Base-by-base conservation (phyloP, 1,140 invertebrate genomes). In the Ericerus pela region DNA sequence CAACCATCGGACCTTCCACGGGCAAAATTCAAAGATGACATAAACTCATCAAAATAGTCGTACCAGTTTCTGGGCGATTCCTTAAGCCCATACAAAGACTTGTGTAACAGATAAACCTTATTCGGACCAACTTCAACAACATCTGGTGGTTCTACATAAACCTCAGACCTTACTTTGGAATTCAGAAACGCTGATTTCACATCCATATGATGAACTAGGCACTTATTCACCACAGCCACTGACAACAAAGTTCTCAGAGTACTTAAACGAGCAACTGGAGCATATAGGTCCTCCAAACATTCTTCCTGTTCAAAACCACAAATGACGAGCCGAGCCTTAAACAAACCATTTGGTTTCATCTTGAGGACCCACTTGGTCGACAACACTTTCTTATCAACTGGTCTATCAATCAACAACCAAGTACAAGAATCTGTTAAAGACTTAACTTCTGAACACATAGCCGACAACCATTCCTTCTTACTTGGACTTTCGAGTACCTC, bases 241-340 rank as follows among this genome's bases (percentile, higher is more conserved):
- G 54, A 11, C 11, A 59, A 20, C 2, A 55, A 22, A 11, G 31
- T 18, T 24, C 41, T 22, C 24, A 59, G 37, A 18, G 54, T 51
- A 5, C 22, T 27, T 14, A 59, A 14, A 4, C 38, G 31, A 1
- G 58, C 33, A 27, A 61, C 64, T 37, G 65, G 64, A 10, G 61
- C 60, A 31, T 62, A 63, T 12, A 60, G 54, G 55, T 64, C 62
- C 22, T 43, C 28, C 22, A 20, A 51, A 14, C 29, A 16, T 8
- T 57, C 29, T 11, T 28, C 30, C 29, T 58, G 47, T 53, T 62
- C 57, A 58, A 61, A 65, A 16, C 61, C 58, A 61, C 57, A 63
- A 51, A 57, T 62, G 28, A 66, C 60, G 22, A 65, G 26, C 38
- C 62, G 52, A n/a, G 61, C 60, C 55, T 65, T 62, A 43, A 60